Evolutionary conservation across 2,797 vertebrate species (phyloP).

Genomic region (Falco peregrinus): DNA sequence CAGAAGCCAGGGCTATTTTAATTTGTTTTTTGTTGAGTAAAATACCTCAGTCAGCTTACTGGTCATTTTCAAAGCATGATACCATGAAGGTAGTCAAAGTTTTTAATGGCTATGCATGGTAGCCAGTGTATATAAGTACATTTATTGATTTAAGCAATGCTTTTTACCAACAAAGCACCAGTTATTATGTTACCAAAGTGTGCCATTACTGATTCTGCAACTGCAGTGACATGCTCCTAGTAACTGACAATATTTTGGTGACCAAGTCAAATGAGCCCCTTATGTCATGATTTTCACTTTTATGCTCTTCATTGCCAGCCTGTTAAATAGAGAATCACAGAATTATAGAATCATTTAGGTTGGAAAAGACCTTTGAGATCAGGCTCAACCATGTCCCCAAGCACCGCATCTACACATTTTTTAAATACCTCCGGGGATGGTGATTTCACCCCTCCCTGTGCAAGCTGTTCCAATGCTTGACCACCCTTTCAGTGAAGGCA

Average conservation of each 20-base stretch:
- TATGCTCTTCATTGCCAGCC: neutral
- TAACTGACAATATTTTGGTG: conserved; percentile 7
- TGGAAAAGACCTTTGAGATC: no score
- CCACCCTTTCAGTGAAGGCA: no score
- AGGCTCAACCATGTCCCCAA: no score
- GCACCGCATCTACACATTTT: no score
- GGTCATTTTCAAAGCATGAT: conserved; percentile 26
- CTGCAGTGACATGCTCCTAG: neutral
- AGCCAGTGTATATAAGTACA: conserved; percentile 3
- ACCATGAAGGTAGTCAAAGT: conserved; percentile 11
- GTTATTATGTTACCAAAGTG: conserved; percentile 12
- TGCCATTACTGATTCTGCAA: neutral
- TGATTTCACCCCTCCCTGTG: no score
- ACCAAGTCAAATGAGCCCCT: neutral
- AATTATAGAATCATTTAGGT: no score
- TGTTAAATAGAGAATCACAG: neutral
- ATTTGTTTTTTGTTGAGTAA: neutral
- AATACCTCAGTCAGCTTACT: neutral
- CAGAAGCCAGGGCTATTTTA: neutral
- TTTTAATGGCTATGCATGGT: conserved; percentile 37
- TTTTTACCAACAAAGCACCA: conserved; percentile 32
- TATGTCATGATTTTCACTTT: neutral
- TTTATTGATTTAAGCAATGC: conserved; percentile 40
- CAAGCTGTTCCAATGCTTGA: no score
- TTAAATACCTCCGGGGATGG: no score